phyloP scores from a whole-genome alignment of 2,797 vertebrate species.

The Onychomys leucogaster region DNA sequence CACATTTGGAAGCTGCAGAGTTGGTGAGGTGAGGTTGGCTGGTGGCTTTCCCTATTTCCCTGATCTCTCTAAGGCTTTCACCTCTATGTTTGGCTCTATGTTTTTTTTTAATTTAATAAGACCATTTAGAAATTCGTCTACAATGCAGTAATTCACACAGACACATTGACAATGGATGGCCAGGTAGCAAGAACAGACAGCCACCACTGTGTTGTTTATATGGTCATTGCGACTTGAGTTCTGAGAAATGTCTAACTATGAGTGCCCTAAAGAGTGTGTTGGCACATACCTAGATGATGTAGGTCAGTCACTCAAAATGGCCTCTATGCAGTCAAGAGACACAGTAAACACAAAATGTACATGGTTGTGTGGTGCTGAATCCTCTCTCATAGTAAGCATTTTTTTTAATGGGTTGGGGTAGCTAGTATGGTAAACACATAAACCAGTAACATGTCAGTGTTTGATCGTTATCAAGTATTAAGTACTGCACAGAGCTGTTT shows the following conservation, averaged over 20 bases:
- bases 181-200: not conserved
- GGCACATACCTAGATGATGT: not conserved
- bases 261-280: not conserved
- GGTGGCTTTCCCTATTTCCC: no score
- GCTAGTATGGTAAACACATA: not conserved
- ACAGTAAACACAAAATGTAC: not conserved
- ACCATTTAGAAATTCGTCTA: no score
- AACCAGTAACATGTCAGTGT: not conserved
- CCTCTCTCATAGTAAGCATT: not conserved
- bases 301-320: not conserved
- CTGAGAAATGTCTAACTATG: not conserved
- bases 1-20: no score
- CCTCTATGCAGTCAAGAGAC: not conserved
- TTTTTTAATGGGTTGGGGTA: not conserved
- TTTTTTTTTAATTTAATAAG: no score
- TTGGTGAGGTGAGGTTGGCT: no score
- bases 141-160: conserved; percentile 8
- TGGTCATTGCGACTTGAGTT: not conserved
- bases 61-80: no score
- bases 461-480: not conserved
- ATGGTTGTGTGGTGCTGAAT: fast-evolving
- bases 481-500: not conserved
- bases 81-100: no score
- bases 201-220: not conserved
- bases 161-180: not conserved